These are phyloP conservation scores for Hoplodrina blanda DNA, from an alignment of 2,888 invertebrate genomes.

Conservation along the genomic window DNA sequence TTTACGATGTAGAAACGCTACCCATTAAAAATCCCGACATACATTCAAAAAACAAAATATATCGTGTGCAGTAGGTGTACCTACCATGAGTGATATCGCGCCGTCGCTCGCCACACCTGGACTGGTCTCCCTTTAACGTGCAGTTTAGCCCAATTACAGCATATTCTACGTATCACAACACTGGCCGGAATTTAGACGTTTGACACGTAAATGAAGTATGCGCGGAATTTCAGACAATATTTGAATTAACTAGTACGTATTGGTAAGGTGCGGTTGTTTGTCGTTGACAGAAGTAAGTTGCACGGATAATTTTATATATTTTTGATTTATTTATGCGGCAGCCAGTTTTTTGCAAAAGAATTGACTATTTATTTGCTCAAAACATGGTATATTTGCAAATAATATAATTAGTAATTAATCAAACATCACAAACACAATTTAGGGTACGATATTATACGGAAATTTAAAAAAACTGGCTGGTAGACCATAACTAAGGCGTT, in stretches of 20 bases:
- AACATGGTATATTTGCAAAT: neutral
- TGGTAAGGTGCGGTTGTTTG: slow-evolving; percentile 40
- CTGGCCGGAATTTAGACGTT: slow-evolving; percentile 13
- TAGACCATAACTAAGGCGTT: no score
- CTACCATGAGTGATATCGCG: neutral
- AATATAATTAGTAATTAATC: slow-evolving; percentile 9
- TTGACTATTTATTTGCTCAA: no score
- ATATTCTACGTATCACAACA: slow-evolving; percentile 16
- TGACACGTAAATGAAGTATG: slow-evolving; percentile 41
- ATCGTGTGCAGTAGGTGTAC: no score
- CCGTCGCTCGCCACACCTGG: slow-evolving; percentile 23
- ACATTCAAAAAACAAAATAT: no score
- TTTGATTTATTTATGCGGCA: neutral
- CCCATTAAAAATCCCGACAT: neutral
- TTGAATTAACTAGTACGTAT: slow-evolving; percentile 43
- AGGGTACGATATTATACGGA: no score
- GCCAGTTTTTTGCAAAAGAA: neutral
- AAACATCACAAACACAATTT: neutral
- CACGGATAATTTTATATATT: neutral
- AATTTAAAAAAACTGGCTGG: no score
- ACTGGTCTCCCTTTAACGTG: slow-evolving; percentile 23
- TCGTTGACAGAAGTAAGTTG: neutral
- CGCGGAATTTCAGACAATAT: slow-evolving; percentile 33
- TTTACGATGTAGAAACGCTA: no score
- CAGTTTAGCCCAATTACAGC: slow-evolving; percentile 31